Evolutionary conservation across 2,113 vertebrate genomes (phyloP).

Genomic region (Vimba vimba): DNA sequence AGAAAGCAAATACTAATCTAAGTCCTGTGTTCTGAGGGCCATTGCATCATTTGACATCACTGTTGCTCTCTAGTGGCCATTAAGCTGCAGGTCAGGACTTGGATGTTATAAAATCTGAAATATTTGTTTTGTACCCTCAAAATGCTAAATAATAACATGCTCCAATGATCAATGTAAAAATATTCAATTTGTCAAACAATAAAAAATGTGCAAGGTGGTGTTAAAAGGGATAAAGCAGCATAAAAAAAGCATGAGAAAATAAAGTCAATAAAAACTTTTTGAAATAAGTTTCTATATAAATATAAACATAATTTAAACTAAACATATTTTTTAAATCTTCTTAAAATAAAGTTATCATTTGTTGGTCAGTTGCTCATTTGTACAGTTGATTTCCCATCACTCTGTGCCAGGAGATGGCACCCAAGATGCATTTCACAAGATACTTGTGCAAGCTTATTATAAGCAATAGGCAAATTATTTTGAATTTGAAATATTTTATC

Average conservation of each 20-base stretch:
- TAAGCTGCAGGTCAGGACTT: background rate
- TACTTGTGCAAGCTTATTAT: background rate
- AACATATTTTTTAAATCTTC: background rate
- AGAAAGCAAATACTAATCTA: background rate
- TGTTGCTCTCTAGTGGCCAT: background rate
- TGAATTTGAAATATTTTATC: background rate
- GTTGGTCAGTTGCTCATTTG: background rate
- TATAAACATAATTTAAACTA: too few species aligned
- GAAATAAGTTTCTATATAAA: too few species aligned
- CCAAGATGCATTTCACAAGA: constrained; percentile 10
- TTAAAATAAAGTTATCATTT: background rate
- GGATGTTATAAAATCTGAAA: background rate
- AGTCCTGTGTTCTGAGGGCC: background rate
- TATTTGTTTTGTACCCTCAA: background rate
- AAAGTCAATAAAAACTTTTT: background rate
- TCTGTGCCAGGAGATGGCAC: background rate
- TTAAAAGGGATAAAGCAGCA: background rate
- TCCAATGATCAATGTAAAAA: background rate
- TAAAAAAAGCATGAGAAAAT: background rate
- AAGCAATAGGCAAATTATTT: background rate
- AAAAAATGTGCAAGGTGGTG: background rate
- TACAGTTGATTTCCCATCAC: background rate
- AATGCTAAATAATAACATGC: background rate
- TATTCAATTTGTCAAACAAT: background rate
- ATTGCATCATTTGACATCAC: background rate